phyloP scores from a whole-genome alignment of 2,888 invertebrate genomes.

The Panorpa germanica region DNA sequence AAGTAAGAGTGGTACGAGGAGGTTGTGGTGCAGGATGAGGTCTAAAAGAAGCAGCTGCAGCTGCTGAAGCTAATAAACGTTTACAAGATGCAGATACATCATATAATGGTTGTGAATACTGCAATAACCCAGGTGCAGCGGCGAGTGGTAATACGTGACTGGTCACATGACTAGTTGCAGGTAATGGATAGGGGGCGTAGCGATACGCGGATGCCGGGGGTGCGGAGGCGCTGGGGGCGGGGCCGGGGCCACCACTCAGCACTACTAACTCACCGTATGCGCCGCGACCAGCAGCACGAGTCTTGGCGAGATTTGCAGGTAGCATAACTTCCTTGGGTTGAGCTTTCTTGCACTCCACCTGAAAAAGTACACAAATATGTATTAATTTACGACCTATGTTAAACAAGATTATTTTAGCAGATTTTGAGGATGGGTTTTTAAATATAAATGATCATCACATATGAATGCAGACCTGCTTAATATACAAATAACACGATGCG shows the following conservation, averaged over 20 bases:
- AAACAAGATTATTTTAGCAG: too few relatives aligned
- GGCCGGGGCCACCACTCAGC: slow-evolving; percentile 48
- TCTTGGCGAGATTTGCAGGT: slow-evolving; percentile 89
- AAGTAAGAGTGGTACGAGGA: slow-evolving; percentile 36
- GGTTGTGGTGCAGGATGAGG: slow-evolving; percentile 25
- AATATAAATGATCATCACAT: too few relatives aligned
- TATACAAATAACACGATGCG: too few relatives aligned
- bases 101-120: slow-evolving; percentile 31
- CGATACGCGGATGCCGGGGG: slow-evolving; percentile 32
- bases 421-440: too few relatives aligned
- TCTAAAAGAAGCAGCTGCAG: slow-evolving; percentile 21
- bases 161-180: slow-evolving; percentile 28
- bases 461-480: too few relatives aligned
- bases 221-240: slow-evolving; percentile 27
- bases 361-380: slow-evolving; percentile 22
- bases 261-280: slow-evolving; percentile 97
- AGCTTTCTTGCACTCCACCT: slow-evolving; percentile 99
- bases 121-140: slow-evolving; percentile 26
- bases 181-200: slow-evolving; percentile 42
- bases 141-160: slow-evolving; percentile 18
- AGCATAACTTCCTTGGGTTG: slow-evolving; percentile 99
- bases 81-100: slow-evolving; percentile 24
- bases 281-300: slow-evolving; percentile 85
- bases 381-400: too few relatives aligned
- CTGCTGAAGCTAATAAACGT: slow-evolving; percentile 23